These are phyloP conservation scores for Drosophila mayri DNA, from an alignment of 1,140 invertebrate genomes.

Conservation along the genomic window DNA sequence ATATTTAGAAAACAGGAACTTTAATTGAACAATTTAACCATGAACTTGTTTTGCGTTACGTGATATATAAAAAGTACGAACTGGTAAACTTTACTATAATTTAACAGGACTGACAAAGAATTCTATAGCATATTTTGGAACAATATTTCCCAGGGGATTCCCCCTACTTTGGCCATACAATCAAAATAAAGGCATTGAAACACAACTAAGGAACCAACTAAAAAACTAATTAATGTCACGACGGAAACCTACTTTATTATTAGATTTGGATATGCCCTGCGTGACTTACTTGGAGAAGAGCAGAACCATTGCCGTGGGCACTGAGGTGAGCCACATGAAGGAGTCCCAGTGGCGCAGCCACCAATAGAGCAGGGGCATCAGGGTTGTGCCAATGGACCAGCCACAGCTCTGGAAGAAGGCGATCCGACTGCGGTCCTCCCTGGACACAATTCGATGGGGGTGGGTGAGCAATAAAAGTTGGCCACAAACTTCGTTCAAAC, in stretches of 20 bases:
- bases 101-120: background rate
- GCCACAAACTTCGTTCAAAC: slow-evolving; percentile 56
- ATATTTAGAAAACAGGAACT: background rate
- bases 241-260: slow-evolving; percentile 19
- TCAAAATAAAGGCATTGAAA: background rate
- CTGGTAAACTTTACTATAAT: background rate
- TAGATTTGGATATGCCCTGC: slow-evolving; percentile 33
- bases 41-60: background rate
- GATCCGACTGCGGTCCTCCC: slow-evolving; percentile 85
- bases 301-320: slow-evolving; percentile 84
- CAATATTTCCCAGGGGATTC: background rate
- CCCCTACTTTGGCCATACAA: background rate
- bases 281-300: slow-evolving; percentile 84
- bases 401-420: slow-evolving; percentile 85
- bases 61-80: background rate
- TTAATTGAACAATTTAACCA: background rate
- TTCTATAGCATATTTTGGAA: background rate
- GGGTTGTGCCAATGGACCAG: slow-evolving; percentile 86
- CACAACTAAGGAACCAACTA: background rate
- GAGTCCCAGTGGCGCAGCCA: slow-evolving; percentile 86
- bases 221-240: slow-evolving; percentile 29
- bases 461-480: slow-evolving; percentile 48
- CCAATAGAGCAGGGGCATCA: slow-evolving; percentile 87
- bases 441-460: slow-evolving; percentile 33
- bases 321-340: slow-evolving; percentile 86